A percentile compares a stretch with the other conserved stretches of the same genome.
Evolutionary conservation across 30 jellyfish, hydroid and myxozoan species (phyloP).

Genomic region (Hydra vulgaris): DNA sequence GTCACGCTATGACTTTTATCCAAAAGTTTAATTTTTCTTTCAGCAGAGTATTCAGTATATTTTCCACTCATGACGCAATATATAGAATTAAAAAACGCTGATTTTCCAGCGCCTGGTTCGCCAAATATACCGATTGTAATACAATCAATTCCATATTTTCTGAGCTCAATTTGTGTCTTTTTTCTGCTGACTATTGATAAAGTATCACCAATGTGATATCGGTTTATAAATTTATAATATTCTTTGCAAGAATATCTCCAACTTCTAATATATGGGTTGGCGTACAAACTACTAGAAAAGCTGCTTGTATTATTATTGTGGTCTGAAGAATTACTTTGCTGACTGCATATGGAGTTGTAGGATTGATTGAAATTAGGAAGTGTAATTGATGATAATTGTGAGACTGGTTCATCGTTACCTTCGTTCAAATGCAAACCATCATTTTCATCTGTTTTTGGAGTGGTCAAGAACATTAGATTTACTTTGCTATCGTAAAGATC

Average conservation of each 20-base stretch:
- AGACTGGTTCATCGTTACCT: not conserved
- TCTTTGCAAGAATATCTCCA: slow-evolving; percentile 4
- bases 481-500: not conserved
- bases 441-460: not conserved
- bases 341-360: not conserved
- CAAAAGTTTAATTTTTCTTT: slow-evolving; percentile 11
- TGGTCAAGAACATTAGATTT: not conserved
- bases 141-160: slow-evolving; percentile 21
- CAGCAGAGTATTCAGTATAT: slow-evolving; percentile 33
- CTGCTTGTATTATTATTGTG: not conserved
- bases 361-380: not conserved
- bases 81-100: slow-evolving; percentile 27
- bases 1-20: slow-evolving; percentile 18
- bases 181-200: slow-evolving; percentile 13
- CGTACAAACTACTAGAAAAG: not conserved
- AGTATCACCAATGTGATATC: slow-evolving; percentile 33
- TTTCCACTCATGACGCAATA: slow-evolving; percentile 36
- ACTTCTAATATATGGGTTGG: slow-evolving; percentile 4
- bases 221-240: slow-evolving; percentile 8
- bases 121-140: slow-evolving; percentile 33
- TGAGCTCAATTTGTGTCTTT: slow-evolving; percentile 9
- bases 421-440: not conserved
- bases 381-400: not conserved
- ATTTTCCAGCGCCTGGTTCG: slow-evolving; percentile 40
- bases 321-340: not conserved